phyloP scores from a whole-genome alignment of 2,797 vertebrate species.

The Nothura maculosa region DNA sequence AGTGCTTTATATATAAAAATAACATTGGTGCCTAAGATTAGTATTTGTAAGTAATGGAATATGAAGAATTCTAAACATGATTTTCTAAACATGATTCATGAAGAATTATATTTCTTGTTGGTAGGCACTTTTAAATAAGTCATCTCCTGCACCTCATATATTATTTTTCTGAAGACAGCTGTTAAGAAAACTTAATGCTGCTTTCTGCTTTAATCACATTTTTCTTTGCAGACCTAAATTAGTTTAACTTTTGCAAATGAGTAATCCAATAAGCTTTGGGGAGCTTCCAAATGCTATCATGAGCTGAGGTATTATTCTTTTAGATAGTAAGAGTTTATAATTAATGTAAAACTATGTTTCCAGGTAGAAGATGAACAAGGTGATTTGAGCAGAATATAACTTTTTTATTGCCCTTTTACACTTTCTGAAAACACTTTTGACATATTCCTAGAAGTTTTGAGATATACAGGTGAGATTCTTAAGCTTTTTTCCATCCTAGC shows the following conservation, averaged over 20 bases:
- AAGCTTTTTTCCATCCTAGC: background rate
- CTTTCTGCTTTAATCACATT: slow-evolving; percentile 24
- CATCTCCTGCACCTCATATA: background rate
- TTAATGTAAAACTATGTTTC: background rate
- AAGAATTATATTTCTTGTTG: slow-evolving; percentile 8
- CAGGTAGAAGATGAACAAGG: background rate
- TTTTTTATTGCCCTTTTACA: background rate
- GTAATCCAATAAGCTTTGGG: background rate
- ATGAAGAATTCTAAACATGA: slow-evolving; percentile 28
- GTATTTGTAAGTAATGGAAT: slow-evolving; percentile 30
- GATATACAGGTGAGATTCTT: background rate
- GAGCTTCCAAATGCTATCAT: background rate
- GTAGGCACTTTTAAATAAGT: slow-evolving; percentile 28
- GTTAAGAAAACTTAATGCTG: slow-evolving; percentile 25
- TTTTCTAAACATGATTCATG: slow-evolving; percentile 31
- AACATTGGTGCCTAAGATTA: background rate
- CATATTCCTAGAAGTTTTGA: background rate
- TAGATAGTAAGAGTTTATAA: background rate
- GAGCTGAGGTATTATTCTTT: background rate
- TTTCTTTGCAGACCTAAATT: slow-evolving; percentile 6
- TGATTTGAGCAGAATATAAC: background rate
- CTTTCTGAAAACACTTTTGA: background rate
- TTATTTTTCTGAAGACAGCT: slow-evolving; percentile 26
- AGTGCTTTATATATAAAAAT: background rate
- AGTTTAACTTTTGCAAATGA: slow-evolving; percentile 32